Conservation (phyloP, 2,797 vertebrate genomes). For the Centropyge bicolor region DNA sequence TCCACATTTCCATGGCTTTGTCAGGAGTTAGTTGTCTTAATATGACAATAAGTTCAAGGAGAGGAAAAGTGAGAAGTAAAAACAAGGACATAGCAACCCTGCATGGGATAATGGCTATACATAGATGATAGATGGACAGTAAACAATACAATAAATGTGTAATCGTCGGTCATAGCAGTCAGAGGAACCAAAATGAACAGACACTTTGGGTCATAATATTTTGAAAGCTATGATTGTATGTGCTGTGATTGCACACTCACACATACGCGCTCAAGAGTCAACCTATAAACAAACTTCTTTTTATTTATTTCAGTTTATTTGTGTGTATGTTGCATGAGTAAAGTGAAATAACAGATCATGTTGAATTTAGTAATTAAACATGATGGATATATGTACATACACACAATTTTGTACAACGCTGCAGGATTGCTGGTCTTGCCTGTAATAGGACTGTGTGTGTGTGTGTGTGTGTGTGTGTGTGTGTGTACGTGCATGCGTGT, state of each 20-base stretch:
- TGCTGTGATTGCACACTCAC: background rate
- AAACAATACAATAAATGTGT: background rate
- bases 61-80: background rate
- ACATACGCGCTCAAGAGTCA: background rate
- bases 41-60: too few species aligned
- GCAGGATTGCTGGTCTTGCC: background rate
- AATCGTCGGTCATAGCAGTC: background rate
- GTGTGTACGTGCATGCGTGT: too few species aligned
- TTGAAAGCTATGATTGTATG: background rate
- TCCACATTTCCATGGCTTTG: background rate
- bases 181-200: background rate
- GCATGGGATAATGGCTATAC: background rate
- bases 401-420: background rate
- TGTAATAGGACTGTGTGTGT: background rate
- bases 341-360: conserved; percentile 43
- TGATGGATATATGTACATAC: conserved; percentile 22
- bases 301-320: background rate
- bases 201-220: background rate
- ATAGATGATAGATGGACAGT: background rate
- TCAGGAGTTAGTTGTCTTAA: background rate
- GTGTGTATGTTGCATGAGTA: conserved; percentile 32
- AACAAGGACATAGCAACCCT: background rate
- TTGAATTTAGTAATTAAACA: conserved; percentile 46
- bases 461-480: background rate
- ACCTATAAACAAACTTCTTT: conserved; percentile 11